Conservation (phyloP, 2,797 vertebrate species). For the Squalus acanthias region DNA sequence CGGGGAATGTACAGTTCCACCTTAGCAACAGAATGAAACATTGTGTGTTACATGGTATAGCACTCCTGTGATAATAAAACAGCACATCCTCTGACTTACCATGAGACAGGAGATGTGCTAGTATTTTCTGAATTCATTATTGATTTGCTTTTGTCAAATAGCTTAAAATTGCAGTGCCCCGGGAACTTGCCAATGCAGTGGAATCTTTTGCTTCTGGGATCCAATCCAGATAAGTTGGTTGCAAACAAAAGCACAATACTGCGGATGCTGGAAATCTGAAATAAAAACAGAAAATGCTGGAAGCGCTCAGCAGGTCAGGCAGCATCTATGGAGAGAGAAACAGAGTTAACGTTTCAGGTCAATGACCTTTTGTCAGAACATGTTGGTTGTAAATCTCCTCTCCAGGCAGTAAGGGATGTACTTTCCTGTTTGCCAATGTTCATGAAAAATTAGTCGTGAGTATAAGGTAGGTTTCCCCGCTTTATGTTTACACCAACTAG, state of each 20-base stretch:
- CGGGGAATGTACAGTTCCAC: too few relatives aligned
- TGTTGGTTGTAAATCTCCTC: background rate
- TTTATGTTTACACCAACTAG: too few relatives aligned
- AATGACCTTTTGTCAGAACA: background rate
- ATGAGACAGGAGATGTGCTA: background rate
- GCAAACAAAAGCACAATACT: background rate
- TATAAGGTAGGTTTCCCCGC: background rate
- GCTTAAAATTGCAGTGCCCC: background rate
- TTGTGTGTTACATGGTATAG: too few relatives aligned
- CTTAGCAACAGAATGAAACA: too few relatives aligned
- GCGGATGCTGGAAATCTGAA: background rate
- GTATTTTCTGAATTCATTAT: background rate
- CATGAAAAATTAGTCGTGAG: background rate
- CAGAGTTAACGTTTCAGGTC: background rate
- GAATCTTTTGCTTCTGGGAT: background rate
- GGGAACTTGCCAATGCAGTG: background rate
- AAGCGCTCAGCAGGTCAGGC: too few relatives aligned
- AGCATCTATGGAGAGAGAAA: background rate
- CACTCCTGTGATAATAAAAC: too few relatives aligned
- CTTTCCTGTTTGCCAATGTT: background rate
- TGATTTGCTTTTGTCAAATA: background rate
- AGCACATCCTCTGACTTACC: too few relatives aligned
- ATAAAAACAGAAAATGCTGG: too few relatives aligned
- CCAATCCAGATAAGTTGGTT: background rate
- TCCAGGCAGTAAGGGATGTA: background rate